Conservation (phyloP, 2,113 vertebrate species). For the human (Homo sapiens) region DNA sequence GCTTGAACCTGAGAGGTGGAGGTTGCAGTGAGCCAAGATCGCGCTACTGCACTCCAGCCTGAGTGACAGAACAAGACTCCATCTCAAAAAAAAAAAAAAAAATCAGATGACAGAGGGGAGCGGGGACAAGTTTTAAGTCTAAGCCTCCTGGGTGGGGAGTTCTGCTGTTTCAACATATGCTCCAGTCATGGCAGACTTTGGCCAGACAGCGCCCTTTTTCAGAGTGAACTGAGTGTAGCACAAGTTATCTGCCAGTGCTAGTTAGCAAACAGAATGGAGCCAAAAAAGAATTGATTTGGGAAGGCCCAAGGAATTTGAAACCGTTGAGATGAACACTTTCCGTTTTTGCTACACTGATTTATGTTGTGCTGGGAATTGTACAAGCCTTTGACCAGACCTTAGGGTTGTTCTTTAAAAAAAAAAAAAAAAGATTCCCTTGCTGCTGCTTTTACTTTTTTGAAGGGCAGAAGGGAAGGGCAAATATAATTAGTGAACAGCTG, state of each 20-base stretch:
- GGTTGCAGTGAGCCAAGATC: too few relatives aligned
- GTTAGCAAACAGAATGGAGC: background rate
- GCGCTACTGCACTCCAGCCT: too few relatives aligned
- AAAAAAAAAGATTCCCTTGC: background rate
- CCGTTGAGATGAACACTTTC: background rate
- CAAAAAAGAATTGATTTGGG: constrained; percentile 33
- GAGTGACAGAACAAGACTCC: too few relatives aligned
- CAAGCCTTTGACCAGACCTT: constrained; percentile 32
- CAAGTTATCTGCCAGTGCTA: background rate
- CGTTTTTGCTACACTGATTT: constrained; percentile 39
- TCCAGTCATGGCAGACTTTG: background rate
- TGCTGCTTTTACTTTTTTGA: background rate
- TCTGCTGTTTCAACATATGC: background rate
- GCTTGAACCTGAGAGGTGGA: too few relatives aligned
- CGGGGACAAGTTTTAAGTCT: background rate
- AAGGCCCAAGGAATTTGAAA: constrained; percentile 11
- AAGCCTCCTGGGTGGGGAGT: background rate
- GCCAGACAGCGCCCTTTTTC: background rate
- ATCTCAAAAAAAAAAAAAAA: too few relatives aligned
- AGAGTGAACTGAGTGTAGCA: background rate
- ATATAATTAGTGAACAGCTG: constrained; percentile 17
- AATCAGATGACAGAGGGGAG: background rate
- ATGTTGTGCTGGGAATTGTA: constrained; percentile 1
- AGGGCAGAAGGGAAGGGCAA: background rate
- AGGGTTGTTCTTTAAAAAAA: background rate